A percentile compares a stretch with the other conserved stretches of the same genome.
Evolutionary conservation across 2,113 vertebrate genomes (phyloP).

Genomic region (Chunga burmeisteri): DNA sequence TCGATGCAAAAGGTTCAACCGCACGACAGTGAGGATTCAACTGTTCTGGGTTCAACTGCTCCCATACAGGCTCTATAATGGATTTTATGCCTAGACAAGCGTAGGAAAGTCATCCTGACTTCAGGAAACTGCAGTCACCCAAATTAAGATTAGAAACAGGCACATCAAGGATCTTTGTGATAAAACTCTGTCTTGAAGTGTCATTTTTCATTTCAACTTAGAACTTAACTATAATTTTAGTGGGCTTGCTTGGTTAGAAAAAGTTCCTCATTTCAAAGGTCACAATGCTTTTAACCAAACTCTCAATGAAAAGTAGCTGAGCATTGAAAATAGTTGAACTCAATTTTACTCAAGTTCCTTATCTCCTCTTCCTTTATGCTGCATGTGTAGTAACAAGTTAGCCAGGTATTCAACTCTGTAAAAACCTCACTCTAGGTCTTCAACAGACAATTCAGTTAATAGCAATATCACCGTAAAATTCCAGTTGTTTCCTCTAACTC

Average conservation of each 20-base stretch:
- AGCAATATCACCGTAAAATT: background rate
- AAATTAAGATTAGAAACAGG: background rate
- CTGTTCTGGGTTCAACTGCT: background rate
- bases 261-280: background rate
- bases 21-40: background rate
- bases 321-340: background rate
- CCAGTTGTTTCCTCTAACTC: background rate
- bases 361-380: background rate
- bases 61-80: background rate
- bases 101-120: background rate
- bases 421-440: background rate
- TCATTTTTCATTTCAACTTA: background rate
- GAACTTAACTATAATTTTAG: background rate
- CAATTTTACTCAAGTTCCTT: background rate
- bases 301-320: background rate
- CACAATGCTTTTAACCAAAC: background rate
- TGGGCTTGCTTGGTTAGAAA: background rate
- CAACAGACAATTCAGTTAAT: background rate
- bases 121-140: background rate
- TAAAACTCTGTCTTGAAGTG: background rate
- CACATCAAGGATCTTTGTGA: background rate
- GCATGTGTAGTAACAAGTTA: background rate
- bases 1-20: background rate
- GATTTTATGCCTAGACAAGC: background rate
- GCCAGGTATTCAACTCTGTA: background rate